These are phyloP conservation scores for Astyanax mexicanus DNA, from an alignment of 2,797 vertebrate genomes.

Conservation along the genomic window DNA sequence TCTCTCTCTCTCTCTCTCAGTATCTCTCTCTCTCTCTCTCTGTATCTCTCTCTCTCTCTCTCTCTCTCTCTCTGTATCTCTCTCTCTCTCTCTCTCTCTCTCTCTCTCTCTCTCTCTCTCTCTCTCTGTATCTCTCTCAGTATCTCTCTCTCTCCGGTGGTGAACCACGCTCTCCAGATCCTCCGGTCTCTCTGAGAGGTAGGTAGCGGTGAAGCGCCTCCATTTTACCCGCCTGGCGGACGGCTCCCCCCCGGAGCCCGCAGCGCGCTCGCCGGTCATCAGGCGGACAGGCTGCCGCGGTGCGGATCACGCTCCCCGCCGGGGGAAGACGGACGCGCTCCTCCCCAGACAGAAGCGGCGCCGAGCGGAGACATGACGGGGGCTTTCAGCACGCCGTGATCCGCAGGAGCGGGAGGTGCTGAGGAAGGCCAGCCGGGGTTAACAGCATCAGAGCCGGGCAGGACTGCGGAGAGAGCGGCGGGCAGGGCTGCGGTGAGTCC, in stretches of 20 bases:
- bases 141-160: no score
- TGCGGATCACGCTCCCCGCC: no score
- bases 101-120: no score
- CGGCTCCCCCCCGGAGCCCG: conserved; percentile 14
- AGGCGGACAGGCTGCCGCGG: not conserved
- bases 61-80: no score
- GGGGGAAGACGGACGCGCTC: no score
- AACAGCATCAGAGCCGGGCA: not conserved
- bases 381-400: not conserved
- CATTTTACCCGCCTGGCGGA: conserved; percentile 63
- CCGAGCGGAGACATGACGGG: not conserved
- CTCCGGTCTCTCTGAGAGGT: conserved; percentile 19
- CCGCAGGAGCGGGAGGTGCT: not conserved
- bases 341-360: not conserved
- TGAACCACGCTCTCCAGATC: conserved; percentile 57
- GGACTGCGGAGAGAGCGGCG: no score
- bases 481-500: not conserved
- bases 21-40: no score
- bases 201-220: conserved; percentile 60
- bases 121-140: no score
- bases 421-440: not conserved
- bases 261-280: not conserved
- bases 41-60: no score
- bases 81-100: no score
- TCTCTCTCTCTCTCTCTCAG: no score